Base-by-base conservation (phyloP, 2,888 invertebrate species). In the Mylabris sibirica region DNA sequence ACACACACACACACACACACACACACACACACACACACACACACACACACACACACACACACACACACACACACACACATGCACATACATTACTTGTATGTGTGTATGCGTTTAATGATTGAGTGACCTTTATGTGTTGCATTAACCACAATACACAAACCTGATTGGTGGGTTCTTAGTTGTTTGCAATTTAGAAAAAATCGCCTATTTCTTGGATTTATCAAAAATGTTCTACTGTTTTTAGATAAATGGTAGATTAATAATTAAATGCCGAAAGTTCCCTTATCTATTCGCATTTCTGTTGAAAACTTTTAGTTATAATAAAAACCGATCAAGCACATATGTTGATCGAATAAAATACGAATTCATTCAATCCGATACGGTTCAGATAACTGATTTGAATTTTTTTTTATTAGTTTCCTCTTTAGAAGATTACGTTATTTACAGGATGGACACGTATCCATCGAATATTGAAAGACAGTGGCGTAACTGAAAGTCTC, bases 131-230 rank as follows among this genome's bases (percentile, higher is more conserved):
- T 72, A 68, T 64, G 63, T 20, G 49, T 11, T 71, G 72, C 70
- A 69, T 69, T 68, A 66, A 69, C 66, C 66, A 69, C 69, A 65
- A 64, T 74, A 74, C 71, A 69, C 64, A 70, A 73, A 75, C 75
- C 75, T 71, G 76, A 76, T 76, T 75, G 77, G 77, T 68, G 59
- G 67, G 66, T 68, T 65, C 60, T n/a, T n/a, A n/a, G n/a, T n/a
- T n/a, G n/a, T n/a, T n/a, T n/a, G n/a, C 60, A 68, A 69, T 72
- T 68, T 60, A 65, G 65, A 30, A 30, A 8, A 30, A 30, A 30
- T 72, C 35, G 65, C 17, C n/a, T 17, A 44, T 59, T n/a, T 57
- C 22, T 60, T 17, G 12, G n/a, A 14, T 38, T 35, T 8, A 8
- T 30, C 8, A 30, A 30, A 30, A 6, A 30, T 6, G 4, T 30